These are phyloP conservation scores for Autographa pulchrina DNA, from an alignment of 2,888 invertebrate genomes.

Conservation along the genomic window DNA sequence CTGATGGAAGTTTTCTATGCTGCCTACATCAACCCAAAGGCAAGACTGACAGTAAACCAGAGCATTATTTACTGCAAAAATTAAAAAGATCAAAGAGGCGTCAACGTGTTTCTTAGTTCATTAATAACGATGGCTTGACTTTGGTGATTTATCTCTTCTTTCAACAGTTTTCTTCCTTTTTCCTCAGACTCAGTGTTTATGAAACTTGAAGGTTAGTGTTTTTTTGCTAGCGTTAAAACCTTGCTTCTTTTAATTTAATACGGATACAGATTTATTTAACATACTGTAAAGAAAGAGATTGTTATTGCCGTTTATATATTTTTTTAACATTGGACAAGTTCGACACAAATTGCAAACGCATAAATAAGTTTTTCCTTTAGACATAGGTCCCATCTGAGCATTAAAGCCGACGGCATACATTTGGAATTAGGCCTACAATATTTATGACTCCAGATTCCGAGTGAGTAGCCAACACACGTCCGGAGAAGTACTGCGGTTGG, in stretches of 20 bases:
- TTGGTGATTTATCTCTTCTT: conserved; percentile 1
- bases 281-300: no score
- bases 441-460: conserved; percentile 29
- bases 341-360: no score
- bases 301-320: no score
- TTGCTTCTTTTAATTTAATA: background rate
- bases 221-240: background rate
- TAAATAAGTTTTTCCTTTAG: background rate
- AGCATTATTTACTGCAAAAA: background rate
- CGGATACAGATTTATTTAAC: background rate
- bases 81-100: background rate
- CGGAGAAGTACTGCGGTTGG: conserved; percentile 16
- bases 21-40: background rate
- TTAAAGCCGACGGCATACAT: conserved; percentile 11
- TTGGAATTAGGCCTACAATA: conserved; percentile 17
- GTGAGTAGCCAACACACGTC: conserved; percentile 24
- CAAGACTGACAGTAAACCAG: background rate
- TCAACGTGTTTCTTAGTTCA: background rate
- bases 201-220: background rate
- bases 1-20: background rate
- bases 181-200: background rate
- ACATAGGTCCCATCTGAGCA: background rate
- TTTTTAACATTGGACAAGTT: background rate
- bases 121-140: conserved; percentile 2
- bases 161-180: background rate